Base-by-base conservation (phyloP, 2,888 invertebrate genomes). In the Tinea semifulvella region DNA sequence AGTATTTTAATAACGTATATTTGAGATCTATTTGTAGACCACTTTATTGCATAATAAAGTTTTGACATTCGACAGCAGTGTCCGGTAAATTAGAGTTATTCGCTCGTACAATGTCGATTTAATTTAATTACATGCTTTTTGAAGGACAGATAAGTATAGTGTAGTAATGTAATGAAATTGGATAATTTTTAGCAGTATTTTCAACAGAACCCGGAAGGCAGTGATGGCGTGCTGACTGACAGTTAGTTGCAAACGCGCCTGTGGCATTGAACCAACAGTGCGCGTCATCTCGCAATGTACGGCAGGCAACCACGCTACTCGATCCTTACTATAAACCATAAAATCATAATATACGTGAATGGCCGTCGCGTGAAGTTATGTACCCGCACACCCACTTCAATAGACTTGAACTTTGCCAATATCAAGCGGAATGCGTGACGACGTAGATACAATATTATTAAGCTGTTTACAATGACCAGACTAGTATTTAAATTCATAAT, bases 261-360 rank as follows among this genome's bases (percentile, higher is more conserved):
- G 40, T 40, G 40, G 40, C 40, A 40, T 40, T 40, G 40, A 22
- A 36, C 16, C 36, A 18, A 40, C 40, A 18, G 14, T 22, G 22
- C 40, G 22, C 22, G 22, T 40, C 22, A 40, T 22, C 18, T 36
- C 18, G 2, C 17, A 17, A 38, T 38, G 40, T 40, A 22, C 14
- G 14, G 22, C 19, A 19, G 10, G 18, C 18, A 18, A 38, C 22
- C 40, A 40, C 40, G 40, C 40, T 2, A 40, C 38, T 13, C 19
- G 19, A 18, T n/a, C 22, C 22, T 40, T 40, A 22, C 40, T 40
- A 40, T 10, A 40, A 40, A 40, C 22, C 40, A 40, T 40, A 40
- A 40, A 40, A n/a, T n/a, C 38, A 14, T 5, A 36, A 17, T 16
- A n/a, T 16, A 17, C 20, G 22, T 22, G n/a, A 40, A 40, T 40